Percentiles rank a stretch among this genome's conserved stretches.
Conservation (phyloP, 2,113 vertebrate genomes). For the Psettodes erumei region DNA sequence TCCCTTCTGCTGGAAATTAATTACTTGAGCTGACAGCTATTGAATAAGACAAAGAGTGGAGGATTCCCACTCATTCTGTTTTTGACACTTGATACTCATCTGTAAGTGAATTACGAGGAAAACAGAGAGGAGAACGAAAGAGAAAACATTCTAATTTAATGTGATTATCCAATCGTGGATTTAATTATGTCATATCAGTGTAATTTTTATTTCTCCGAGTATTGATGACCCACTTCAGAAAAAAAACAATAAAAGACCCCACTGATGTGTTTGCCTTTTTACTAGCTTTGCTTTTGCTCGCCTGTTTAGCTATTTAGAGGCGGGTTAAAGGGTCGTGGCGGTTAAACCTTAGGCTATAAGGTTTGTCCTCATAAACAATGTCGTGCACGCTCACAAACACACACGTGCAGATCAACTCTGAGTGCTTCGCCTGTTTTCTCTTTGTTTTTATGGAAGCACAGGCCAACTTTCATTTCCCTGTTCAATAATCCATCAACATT, state of each 20-base stretch:
- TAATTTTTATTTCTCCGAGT: conserved; percentile 40
- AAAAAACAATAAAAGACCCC: no score
- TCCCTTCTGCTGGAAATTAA: conserved; percentile 69
- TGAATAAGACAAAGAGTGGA: conserved; percentile 71
- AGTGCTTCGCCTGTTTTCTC: conserved; percentile 58
- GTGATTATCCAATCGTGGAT: conserved; percentile 51
- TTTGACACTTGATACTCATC: conserved; percentile 63
- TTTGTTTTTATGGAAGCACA: conserved; percentile 34
- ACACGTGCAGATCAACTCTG: conserved; percentile 24
- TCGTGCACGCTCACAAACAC: conserved; percentile 1
- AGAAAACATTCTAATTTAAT: conserved; percentile 60
- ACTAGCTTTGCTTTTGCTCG: not conserved
- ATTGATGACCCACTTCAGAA: conserved; percentile 63
- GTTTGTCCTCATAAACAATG: conserved; percentile 38
- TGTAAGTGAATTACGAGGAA: conserved; percentile 55
- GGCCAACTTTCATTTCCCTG: conserved; percentile 71
- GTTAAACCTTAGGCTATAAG: conserved; percentile 59
- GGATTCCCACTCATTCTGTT: conserved; percentile 56
- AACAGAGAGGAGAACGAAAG: conserved; percentile 21
- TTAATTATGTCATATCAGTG: conserved; percentile 45
- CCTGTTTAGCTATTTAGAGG: conserved; percentile 52
- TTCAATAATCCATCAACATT: conserved; percentile 80
- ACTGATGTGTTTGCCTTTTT: conserved; percentile 42
- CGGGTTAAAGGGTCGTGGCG: conserved; percentile 50
- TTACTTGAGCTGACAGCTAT: conserved; percentile 64